These are phyloP conservation scores for Brachionus rubens DNA, from an alignment of 1,140 invertebrate genomes.

Conservation along the genomic window DNA sequence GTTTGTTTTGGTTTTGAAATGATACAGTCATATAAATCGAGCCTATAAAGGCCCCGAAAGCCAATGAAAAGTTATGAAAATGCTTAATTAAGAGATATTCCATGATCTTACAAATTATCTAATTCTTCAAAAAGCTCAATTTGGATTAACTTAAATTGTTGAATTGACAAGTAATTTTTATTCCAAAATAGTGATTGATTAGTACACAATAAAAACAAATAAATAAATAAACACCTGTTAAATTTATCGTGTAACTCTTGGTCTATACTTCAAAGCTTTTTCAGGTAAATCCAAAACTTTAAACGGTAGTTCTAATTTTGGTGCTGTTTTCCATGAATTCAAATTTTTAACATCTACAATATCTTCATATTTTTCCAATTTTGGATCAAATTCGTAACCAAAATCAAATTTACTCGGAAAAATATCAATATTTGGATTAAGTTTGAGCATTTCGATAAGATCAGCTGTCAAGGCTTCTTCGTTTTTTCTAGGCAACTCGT, in stretches of 20 bases:
- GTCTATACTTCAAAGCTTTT: conserved; percentile 37
- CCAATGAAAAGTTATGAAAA: too few relatives aligned
- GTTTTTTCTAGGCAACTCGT: background rate
- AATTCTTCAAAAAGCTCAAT: too few relatives aligned
- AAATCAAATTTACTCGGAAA: conserved; percentile 22
- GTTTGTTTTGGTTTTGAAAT: too few relatives aligned
- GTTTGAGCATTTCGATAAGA: background rate
- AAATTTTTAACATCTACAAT: conserved; percentile 4
- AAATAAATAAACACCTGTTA: background rate
- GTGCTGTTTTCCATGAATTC: conserved; percentile 18
- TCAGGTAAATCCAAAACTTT: conserved; percentile 42
- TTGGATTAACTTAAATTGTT: too few relatives aligned
- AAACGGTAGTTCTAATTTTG: conserved; percentile 11
- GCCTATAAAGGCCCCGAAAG: too few relatives aligned
- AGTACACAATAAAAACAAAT: too few relatives aligned
- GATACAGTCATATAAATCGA: too few relatives aligned
- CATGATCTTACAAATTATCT: too few relatives aligned
- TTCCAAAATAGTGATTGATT: too few relatives aligned
- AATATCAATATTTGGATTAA: conserved; percentile 5
- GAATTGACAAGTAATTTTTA: too few relatives aligned
- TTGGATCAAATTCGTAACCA: conserved; percentile 9
- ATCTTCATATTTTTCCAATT: conserved; percentile 2
- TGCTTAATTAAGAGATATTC: too few relatives aligned
- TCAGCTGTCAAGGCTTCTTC: conserved; percentile 9
- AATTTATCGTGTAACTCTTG: conserved; percentile 35